phyloP scores from a whole-genome alignment of 1,140 invertebrate genomes.

The Leguminivora glycinivorella region DNA sequence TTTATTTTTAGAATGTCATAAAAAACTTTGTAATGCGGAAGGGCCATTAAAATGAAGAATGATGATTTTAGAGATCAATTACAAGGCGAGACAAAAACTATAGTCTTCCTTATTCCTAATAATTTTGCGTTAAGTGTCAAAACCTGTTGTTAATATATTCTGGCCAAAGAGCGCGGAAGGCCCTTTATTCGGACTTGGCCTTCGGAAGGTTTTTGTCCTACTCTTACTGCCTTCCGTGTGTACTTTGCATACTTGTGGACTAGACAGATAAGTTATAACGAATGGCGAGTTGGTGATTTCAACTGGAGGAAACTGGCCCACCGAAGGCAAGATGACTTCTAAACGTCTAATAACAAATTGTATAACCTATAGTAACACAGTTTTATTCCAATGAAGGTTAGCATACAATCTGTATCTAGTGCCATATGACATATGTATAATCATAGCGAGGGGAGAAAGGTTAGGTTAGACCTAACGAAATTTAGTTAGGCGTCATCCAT shows the following conservation, averaged over 20 bases:
- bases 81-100: constrained; percentile 26
- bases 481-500: no score
- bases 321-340: no score
- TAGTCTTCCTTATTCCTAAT: constrained; percentile 27
- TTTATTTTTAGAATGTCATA: background rate
- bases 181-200: constrained; percentile 15
- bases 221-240: constrained; percentile 21
- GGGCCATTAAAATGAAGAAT: constrained; percentile 10
- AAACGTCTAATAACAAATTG: no score
- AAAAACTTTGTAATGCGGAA: constrained; percentile 6
- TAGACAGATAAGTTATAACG: background rate
- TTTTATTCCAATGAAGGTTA: no score
- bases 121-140: constrained; percentile 20
- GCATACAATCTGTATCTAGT: no score
- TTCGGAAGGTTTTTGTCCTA: constrained; percentile 22
- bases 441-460: no score
- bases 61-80: constrained; percentile 26
- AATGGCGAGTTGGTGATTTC: background rate
- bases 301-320: background rate
- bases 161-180: constrained; percentile 17
- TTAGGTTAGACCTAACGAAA: no score
- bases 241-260: constrained; percentile 11
- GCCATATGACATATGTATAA: no score
- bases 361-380: no score
- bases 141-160: constrained; percentile 21